Conservation (phyloP, 1,140 invertebrate genomes). For the Wiebesia pumilae region DNA sequence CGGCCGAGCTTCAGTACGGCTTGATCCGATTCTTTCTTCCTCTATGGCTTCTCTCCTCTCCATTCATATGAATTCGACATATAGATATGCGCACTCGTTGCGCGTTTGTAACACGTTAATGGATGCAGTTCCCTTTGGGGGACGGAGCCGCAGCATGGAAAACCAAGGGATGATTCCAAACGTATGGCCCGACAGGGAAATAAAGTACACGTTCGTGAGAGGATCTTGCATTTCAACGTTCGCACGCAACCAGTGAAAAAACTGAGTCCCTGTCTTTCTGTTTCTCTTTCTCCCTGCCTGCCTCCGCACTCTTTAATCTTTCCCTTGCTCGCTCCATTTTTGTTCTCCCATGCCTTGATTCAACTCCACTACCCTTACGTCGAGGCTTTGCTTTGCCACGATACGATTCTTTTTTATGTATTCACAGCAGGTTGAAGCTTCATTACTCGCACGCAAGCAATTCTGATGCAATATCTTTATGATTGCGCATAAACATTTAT, state of each 20-base stretch:
- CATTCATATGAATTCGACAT: constrained; percentile 63
- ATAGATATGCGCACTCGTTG: constrained; percentile 52
- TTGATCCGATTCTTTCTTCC: neutral
- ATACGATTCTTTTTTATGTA: neutral
- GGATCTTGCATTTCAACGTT: constrained; percentile 28
- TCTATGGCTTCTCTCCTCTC: neutral
- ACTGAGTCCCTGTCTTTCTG: neutral
- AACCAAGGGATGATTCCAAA: constrained; percentile 67
- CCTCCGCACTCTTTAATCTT: neutral
- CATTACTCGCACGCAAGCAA: constrained; percentile 6
- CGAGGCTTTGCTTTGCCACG: neutral
- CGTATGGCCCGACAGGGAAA: constrained; percentile 72
- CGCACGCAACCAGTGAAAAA: constrained; percentile 8
- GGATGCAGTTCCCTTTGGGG: constrained; percentile 64
- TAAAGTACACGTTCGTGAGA: constrained; percentile 61
- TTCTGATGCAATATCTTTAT: neutral
- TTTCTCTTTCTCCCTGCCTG: neutral
- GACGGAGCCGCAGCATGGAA: constrained; percentile 53
- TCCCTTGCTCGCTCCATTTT: neutral
- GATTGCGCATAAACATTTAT: neutral
- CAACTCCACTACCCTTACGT: neutral
- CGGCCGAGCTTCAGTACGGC: neutral
- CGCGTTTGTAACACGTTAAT: constrained; percentile 60
- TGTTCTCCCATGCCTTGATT: neutral
- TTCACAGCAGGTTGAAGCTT: constrained; percentile 31